Base-by-base conservation (phyloP, 2,113 vertebrate species). In the Laterallus jamaicensis region DNA sequence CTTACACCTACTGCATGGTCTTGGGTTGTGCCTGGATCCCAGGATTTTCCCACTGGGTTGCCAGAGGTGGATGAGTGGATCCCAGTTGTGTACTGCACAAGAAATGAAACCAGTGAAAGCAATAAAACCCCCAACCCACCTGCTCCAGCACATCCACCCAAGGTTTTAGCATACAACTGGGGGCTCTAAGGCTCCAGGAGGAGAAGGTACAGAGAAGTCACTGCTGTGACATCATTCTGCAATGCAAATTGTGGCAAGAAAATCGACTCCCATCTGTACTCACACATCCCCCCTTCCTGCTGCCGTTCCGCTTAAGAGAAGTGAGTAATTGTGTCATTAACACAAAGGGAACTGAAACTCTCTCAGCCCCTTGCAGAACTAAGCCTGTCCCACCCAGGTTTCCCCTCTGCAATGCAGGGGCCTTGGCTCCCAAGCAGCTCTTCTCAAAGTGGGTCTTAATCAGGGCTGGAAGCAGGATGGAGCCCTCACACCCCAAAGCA, bases 261-360 rank as follows among this genome's bases (percentile, higher is more conserved):
- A 67, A 91, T 29, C 12, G 7, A 16, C 40, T 92, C 74, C 49
- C 74, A 84, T 69, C 59, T 81, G 54, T n/a, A 93, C 59, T 74
- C 95, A 75, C 93, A 77, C 16, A 0, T 35, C 59, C n/a, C 71
- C 78, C 78, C 78, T 90, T 92, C 86, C 95, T 92, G 76, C 82
- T 76, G 74, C 88, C 0, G 0, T 54, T 88, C 84, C 62, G 49
- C 74, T 93, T 68, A 88, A 84, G 88, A 96, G 91, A 89, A 96
- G 80, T 93, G 93, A 95, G 86, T 73, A 92, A 91, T 50, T 49
- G 73, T 93, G 68, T 66, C 92, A 84, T 15, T 17, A 86, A 47
- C 0, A 1, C 2, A 0, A 76, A 75, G 86, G 90, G 96, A 97
- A 97, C 91, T 68, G 95, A 97, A 97, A 97, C 63, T 60, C 19